Conservation (phyloP, 2,888 invertebrate species). For the Dromius quadrimaculatus region DNA sequence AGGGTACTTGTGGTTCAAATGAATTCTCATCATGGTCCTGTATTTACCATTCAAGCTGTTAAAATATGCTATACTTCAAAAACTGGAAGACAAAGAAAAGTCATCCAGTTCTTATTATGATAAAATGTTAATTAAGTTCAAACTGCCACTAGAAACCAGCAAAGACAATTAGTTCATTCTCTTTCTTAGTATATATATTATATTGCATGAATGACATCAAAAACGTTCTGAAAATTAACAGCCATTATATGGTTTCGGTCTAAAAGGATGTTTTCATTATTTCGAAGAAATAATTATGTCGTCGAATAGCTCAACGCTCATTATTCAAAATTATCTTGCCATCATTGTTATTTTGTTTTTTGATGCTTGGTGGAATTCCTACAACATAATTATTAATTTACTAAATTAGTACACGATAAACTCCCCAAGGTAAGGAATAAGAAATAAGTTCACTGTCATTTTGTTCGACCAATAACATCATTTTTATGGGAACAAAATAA, state of each 20-base stretch:
- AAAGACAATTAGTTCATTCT: constrained; percentile 34
- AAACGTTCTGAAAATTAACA: constrained; percentile 40
- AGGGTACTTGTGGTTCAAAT: too few species aligned
- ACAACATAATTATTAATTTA: constrained; percentile 13
- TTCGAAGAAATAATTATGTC: constrained; percentile 30
- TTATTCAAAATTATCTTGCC: constrained; percentile 18
- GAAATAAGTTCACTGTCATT: too few species aligned
- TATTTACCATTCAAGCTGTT: too few species aligned
- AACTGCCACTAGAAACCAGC: constrained; percentile 10
- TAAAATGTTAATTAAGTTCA: constrained; percentile 46
- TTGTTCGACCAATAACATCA: too few species aligned
- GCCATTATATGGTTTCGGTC: constrained; percentile 2
- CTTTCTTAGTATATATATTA: constrained; percentile 5
- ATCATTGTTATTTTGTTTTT: constrained; percentile 12
- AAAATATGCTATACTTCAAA: too few species aligned
- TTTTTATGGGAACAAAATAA: too few species aligned
- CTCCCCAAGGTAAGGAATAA: too few species aligned
- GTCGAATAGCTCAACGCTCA: background rate
- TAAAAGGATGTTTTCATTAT: constrained; percentile 14
- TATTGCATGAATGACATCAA: constrained; percentile 44
- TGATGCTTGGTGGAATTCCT: background rate
- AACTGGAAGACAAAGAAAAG: constrained; percentile 52
- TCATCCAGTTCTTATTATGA: constrained; percentile 49
- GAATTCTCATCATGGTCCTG: too few species aligned
- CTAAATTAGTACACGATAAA: too few species aligned